Evolutionary conservation across 1,140 invertebrate species (phyloP).

Genomic region (Lerema accius): DNA sequence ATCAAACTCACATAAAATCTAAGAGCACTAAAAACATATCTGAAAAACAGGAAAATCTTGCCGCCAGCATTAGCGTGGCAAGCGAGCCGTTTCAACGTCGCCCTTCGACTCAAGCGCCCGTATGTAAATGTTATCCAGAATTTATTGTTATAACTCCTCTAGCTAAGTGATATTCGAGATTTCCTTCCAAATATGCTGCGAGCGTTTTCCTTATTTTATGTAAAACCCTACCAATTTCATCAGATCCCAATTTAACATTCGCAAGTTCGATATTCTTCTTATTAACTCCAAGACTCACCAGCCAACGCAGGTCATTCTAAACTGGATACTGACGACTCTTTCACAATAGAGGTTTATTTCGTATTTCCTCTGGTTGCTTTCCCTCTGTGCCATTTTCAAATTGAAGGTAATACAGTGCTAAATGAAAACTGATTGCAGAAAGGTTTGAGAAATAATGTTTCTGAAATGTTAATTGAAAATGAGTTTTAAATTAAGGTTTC

Average conservation of each 20-base stretch:
- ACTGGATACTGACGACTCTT: slow-evolving; percentile 40
- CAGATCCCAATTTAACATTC: slow-evolving; percentile 36
- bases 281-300: slow-evolving; percentile 8
- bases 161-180: slow-evolving; percentile 79
- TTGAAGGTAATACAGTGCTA: slow-evolving; percentile 55
- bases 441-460: slow-evolving; percentile 33
- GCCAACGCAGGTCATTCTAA: slow-evolving; percentile 35
- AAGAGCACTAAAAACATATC: slow-evolving; percentile 19
- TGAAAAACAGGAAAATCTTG: slow-evolving; percentile 63
- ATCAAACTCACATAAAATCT: slow-evolving; percentile 34
- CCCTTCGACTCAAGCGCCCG: slow-evolving; percentile 61
- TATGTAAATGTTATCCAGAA: slow-evolving; percentile 77
- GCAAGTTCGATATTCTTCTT: slow-evolving; percentile 13
- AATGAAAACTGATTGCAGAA: slow-evolving; percentile 51
- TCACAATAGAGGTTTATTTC: slow-evolving; percentile 44
- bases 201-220: slow-evolving; percentile 62
- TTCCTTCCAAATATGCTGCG: slow-evolving; percentile 66
- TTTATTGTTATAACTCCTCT: slow-evolving; percentile 78
- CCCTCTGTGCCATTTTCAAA: slow-evolving; percentile 48
- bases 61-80: slow-evolving; percentile 56
- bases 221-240: slow-evolving; percentile 45
- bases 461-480: slow-evolving; percentile 24
- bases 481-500: slow-evolving; percentile 15
- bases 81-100: slow-evolving; percentile 67
- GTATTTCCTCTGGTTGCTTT: slow-evolving; percentile 58